Percentiles rank a stretch among this genome's conserved stretches.
Evolutionary conservation across 1,140 invertebrate genomes (phyloP).

Genomic region (Hirudo medicinalis): DNA sequence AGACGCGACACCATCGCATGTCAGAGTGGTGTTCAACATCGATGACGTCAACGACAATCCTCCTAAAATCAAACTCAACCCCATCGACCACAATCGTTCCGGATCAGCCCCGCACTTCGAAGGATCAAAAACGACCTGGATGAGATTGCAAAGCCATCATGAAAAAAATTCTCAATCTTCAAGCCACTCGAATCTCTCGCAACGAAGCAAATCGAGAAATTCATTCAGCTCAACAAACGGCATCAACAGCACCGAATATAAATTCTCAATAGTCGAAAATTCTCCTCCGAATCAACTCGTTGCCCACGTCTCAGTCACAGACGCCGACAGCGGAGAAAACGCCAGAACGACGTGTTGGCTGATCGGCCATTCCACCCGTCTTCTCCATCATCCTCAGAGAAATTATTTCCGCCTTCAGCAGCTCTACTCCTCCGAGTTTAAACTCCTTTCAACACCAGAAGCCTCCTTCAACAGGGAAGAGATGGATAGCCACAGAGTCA

Average conservation of each 20-base stretch:
- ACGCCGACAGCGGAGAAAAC: slow-evolving; percentile 20
- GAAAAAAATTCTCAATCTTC: not conserved
- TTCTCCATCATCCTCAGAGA: not conserved
- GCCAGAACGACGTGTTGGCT: slow-evolving; percentile 15
- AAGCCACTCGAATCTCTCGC: too few relatives aligned
- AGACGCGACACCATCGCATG: slow-evolving; percentile 14
- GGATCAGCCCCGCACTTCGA: not conserved
- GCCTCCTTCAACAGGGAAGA: slow-evolving; percentile 19
- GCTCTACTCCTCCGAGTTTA: slow-evolving; percentile 16
- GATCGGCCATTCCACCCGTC: not conserved
- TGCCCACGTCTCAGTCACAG: slow-evolving; percentile 20
- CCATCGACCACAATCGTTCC: slow-evolving; percentile 38
- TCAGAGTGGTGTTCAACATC: slow-evolving; percentile 41
- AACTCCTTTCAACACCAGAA: slow-evolving; percentile 20
- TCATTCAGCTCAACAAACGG: slow-evolving; percentile 27
- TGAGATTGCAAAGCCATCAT: slow-evolving; percentile 42
- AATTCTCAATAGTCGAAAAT: slow-evolving; percentile 18
- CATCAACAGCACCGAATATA: slow-evolving; percentile 13
- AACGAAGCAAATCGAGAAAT: not conserved
- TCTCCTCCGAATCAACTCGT: slow-evolving; percentile 16
- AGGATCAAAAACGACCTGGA: slow-evolving; percentile 37
- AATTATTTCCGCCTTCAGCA: slow-evolving; percentile 18
- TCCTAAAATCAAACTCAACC: slow-evolving; percentile 21
- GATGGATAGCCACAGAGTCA: slow-evolving; percentile 2
- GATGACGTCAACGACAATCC: slow-evolving; percentile 43